These are phyloP conservation scores for Pipistrellus kuhlii DNA, from an alignment of 2,797 vertebrate genomes.

Conservation along the genomic window DNA sequence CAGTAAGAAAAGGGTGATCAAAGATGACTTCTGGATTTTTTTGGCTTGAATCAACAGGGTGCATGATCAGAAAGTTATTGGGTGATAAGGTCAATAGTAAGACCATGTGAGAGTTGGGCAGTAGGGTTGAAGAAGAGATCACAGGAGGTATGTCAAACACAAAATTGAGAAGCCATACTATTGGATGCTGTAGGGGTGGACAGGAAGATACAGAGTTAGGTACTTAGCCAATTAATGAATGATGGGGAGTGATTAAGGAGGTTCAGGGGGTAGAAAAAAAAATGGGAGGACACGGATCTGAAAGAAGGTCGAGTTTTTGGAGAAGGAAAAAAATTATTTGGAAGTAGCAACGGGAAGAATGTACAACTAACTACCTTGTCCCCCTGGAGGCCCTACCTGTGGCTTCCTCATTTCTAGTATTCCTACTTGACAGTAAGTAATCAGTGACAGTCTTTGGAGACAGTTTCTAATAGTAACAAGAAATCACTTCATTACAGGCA, in stretches of 20 bases:
- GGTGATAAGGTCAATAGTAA: not conserved
- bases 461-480: conserved; percentile 39
- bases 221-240: not conserved
- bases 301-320: not conserved
- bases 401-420: not conserved
- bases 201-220: not conserved
- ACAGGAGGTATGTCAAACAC: not conserved
- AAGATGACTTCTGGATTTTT: not conserved
- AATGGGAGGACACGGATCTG: not conserved
- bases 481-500: not conserved
- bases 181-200: not conserved
- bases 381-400: not conserved
- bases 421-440: not conserved
- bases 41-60: not conserved
- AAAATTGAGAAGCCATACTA: not conserved
- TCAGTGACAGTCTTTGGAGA: not conserved
- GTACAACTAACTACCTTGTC: not conserved
- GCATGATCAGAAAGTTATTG: not conserved
- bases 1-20: not conserved
- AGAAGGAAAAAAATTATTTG: not conserved
- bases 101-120: not conserved
- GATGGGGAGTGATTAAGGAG: not conserved
- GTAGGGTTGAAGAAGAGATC: not conserved
- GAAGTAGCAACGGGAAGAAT: not conserved
- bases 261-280: not conserved